A percentile compares a stretch with the other conserved stretches of the same genome.
These are phyloP conservation scores for Pachyuromys duprasi DNA, from an alignment of 2,797 vertebrate species.

Conservation along the genomic window DNA sequence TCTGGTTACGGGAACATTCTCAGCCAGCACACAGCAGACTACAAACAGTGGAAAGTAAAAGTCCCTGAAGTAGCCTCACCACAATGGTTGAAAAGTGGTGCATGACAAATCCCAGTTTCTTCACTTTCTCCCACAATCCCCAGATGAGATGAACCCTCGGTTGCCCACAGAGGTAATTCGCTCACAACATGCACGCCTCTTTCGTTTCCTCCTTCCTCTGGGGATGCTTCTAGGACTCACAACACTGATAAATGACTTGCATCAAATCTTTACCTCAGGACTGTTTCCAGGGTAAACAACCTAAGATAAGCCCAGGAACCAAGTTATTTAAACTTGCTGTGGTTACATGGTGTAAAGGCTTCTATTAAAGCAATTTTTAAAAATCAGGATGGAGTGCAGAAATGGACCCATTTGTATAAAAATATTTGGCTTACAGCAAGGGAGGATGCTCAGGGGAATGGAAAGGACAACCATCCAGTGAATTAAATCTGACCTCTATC, in stretches of 20 bases:
- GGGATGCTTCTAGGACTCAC: not conserved
- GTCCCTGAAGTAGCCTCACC: not conserved
- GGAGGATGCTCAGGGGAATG: not conserved
- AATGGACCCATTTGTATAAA: not conserved
- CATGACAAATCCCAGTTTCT: not conserved
- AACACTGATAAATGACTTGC: not conserved
- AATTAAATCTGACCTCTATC: not conserved
- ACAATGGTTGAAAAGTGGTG: not conserved
- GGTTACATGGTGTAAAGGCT: constrained; percentile 8
- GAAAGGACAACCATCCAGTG: not conserved
- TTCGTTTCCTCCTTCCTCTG: not conserved
- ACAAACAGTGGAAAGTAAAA: not conserved
- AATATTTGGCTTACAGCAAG: not conserved
- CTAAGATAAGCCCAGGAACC: not conserved
- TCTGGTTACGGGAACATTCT: not conserved
- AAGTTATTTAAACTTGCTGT: constrained; percentile 19
- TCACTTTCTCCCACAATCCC: not conserved
- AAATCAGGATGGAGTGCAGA: not conserved
- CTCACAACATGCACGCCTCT: not conserved
- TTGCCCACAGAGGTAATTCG: not conserved
- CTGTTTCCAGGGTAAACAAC: not conserved
- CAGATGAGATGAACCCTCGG: not conserved
- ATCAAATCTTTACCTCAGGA: not conserved
- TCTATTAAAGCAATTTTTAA: not conserved
- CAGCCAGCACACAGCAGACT: not conserved